phyloP scores from a whole-genome alignment of 1,140 invertebrate species.

The Belonocnema kinseyi region DNA sequence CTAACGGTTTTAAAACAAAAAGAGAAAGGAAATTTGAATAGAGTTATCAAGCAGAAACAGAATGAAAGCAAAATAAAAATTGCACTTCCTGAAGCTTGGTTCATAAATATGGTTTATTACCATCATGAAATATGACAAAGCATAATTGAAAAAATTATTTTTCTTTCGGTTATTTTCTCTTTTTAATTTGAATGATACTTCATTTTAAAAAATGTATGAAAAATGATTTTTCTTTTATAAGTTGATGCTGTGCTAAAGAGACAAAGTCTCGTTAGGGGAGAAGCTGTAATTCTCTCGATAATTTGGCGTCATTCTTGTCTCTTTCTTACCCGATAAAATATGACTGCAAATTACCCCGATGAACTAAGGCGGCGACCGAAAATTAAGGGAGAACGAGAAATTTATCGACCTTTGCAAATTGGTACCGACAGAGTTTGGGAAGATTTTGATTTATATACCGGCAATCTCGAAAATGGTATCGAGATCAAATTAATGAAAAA shows the following conservation, averaged over 20 bases:
- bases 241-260: too few species aligned
- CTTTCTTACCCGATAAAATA: constrained; percentile 52
- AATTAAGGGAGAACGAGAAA: constrained; percentile 41
- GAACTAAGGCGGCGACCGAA: constrained; percentile 46
- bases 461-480: neutral
- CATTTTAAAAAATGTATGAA: too few species aligned
- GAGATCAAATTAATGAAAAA: constrained; percentile 9
- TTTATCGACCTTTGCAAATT: constrained; percentile 36
- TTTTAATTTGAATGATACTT: too few species aligned
- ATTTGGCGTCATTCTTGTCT: constrained; percentile 12
- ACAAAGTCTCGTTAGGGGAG: constrained; percentile 21
- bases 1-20: neutral
- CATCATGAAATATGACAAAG: too few species aligned
- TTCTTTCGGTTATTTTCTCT: too few species aligned
- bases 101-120: neutral
- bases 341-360: constrained; percentile 48
- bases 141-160: too few species aligned
- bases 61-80: constrained; percentile 2
- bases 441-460: constrained; percentile 15
- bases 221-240: too few species aligned
- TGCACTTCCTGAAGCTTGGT: neutral
- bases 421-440: neutral
- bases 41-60: neutral
- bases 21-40: neutral
- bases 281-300: constrained; percentile 8